Base-by-base conservation (phyloP, 2,797 vertebrate genomes). In the Spinibarbus caldwelli region DNA sequence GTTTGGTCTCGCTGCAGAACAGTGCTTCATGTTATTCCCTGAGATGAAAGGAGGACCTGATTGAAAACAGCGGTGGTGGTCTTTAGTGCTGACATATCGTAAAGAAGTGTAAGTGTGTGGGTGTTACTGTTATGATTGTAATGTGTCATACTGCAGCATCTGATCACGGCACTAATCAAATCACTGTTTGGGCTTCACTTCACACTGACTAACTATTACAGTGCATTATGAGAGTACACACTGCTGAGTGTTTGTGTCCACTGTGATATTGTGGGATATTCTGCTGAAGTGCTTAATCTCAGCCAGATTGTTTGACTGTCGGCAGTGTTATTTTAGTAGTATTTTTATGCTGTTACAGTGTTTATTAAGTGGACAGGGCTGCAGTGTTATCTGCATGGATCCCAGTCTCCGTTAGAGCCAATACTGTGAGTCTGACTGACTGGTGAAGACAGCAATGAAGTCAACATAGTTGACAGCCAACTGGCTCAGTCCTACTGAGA, bases 161-260 rank as follows among this genome's bases (percentile, higher is more conserved):
- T 66, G 52, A 54, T 75, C 70, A 87, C 2, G 38, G 29, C 91
- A 88, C 89, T 86, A 87, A 86, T 85, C 84, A 90, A 89, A 91
- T 91, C 86, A 83, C 77, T 91, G 89, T 92, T 93, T 89, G 88
- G 86, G 82, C 88, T 91, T 73, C 14, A 43, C 1, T 41, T 57
- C 79, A 71, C 54, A 36, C 79, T 57, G 47, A 54, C 47, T 81
- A 29, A 5, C 15, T 57, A 36, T 47, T 67, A 67, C 64, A 49
- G 78, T 34, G 21, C 34, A 68, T 80, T 68, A 52, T 57, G 67
- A 31, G 47, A 29, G 49, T 38, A 29, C 77, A 66, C 47, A 71
- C 66, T 26, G 64, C 31, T 52, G 12, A 23, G 78, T 80, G 62
- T 47, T 7, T 57, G 26, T 38, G 14, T 47, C n/a, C 36, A 17